Conservation (phyloP, 2,888 invertebrate species). For the Magallana nippona region DNA sequence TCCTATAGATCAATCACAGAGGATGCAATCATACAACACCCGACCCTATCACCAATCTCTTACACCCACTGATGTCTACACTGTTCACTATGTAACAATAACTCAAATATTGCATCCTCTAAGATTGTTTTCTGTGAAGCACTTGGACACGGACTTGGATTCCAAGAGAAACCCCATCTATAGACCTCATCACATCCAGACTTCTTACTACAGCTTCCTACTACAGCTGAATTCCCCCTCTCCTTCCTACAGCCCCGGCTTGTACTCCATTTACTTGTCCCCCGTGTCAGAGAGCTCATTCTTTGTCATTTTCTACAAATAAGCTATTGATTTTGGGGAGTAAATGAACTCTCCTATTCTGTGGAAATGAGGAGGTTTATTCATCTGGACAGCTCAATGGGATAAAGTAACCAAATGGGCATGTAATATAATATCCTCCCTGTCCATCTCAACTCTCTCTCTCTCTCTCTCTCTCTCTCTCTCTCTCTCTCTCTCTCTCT, state of each 20-base stretch:
- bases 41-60: no score
- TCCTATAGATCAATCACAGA: no score
- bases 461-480: not conserved
- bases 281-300: not conserved
- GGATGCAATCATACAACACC: no score
- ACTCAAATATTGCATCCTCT: no score
- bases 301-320: constrained; percentile 30
- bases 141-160: no score
- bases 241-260: not conserved
- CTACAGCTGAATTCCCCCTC: not conserved
- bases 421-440: not conserved
- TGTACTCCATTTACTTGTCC: not conserved
- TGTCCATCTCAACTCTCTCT: not conserved
- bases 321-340: constrained; percentile 29
- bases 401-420: constrained; percentile 22
- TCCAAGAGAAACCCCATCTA: no score
- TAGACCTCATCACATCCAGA: no score
- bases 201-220: no score
- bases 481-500: no score
- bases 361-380: not conserved
- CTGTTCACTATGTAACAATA: no score
- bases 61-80: no score
- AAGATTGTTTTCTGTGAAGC: no score
- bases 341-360: constrained; percentile 27
- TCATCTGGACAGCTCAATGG: constrained; percentile 23